Percentiles rank a stretch among this genome's conserved stretches.
Conservation (phyloP, 2,113 vertebrate species). For the Vombatus ursinus region DNA sequence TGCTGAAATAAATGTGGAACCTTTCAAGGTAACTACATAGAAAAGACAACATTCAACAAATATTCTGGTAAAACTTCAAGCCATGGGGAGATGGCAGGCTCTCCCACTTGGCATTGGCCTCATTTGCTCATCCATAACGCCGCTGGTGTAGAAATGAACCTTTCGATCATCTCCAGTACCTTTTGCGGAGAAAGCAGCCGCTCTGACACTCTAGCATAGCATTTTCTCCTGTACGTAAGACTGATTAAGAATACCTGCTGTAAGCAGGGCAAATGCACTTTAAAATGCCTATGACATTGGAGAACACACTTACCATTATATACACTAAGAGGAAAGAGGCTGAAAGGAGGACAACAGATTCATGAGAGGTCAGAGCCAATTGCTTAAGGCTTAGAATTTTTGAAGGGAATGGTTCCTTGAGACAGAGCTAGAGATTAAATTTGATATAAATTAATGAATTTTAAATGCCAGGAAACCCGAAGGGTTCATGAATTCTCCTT, state of each 20-base stretch:
- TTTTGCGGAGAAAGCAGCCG: conserved; percentile 11
- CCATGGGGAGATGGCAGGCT: background rate
- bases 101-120: background rate
- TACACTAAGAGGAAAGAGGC: background rate
- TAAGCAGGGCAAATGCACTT: conserved; percentile 7
- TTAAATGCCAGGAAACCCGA: background rate
- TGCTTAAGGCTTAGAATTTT: background rate
- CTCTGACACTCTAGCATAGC: background rate
- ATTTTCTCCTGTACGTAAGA: conserved; percentile 35
- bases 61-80: background rate
- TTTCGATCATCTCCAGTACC: conserved; percentile 30
- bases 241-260: conserved; percentile 16
- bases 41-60: background rate
- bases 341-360: background rate
- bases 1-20: background rate
- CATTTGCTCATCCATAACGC: background rate
- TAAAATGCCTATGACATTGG: conserved; percentile 47
- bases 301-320: conserved; percentile 36
- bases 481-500: background rate
- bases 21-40: background rate
- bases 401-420: conserved; percentile 12
- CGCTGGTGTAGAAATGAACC: background rate
- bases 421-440: background rate
- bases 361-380: background rate
- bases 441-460: background rate